Percentiles rank a stretch among this genome's conserved stretches.
Evolutionary conservation across 2,113 vertebrate genomes (phyloP).

Genomic region (Solea senegalensis): DNA sequence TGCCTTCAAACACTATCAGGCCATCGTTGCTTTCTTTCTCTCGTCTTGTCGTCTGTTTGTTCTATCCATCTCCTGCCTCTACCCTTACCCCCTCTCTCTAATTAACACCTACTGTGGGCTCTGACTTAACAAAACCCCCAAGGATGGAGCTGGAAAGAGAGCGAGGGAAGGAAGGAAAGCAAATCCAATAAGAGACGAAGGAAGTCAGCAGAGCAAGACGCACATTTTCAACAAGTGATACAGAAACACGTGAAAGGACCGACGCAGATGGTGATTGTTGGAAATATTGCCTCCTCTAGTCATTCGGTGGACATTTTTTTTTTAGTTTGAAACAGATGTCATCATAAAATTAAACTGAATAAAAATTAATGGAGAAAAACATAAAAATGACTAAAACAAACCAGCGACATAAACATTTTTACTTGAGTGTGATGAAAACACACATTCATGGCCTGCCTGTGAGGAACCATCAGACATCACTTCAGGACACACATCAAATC

Average conservation of each 20-base stretch:
- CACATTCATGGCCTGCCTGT: constrained; percentile 45
- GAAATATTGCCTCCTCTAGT: constrained; percentile 5
- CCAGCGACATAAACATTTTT: constrained; percentile 29
- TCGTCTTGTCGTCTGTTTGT: constrained; percentile 49
- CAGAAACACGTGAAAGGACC: constrained; percentile 12
- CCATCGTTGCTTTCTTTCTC: constrained; percentile 19
- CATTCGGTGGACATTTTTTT: background rate
- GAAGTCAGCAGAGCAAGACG: constrained; percentile 27
- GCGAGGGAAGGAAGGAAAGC: background rate
- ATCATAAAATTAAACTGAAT: constrained; percentile 31
- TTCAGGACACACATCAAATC: constrained; percentile 55
- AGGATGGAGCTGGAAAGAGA: constrained; percentile 58
- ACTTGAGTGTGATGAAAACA: constrained; percentile 8
- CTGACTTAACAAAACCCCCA: constrained; percentile 57
- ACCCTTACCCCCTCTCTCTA: constrained; percentile 60
- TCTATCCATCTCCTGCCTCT: constrained; percentile 55
- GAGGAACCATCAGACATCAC: constrained; percentile 47
- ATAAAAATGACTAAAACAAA: constrained; percentile 12
- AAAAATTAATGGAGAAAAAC: background rate
- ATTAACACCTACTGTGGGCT: constrained; percentile 67
- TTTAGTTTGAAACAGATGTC: constrained; percentile 35
- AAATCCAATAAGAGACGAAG: constrained; percentile 50
- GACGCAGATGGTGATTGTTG: constrained; percentile 17
- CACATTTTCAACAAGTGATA: background rate
- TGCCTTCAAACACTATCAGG: constrained; percentile 13